These are phyloP conservation scores for Melanchra persicariae DNA, from an alignment of 2,888 invertebrate genomes.

Conservation along the genomic window DNA sequence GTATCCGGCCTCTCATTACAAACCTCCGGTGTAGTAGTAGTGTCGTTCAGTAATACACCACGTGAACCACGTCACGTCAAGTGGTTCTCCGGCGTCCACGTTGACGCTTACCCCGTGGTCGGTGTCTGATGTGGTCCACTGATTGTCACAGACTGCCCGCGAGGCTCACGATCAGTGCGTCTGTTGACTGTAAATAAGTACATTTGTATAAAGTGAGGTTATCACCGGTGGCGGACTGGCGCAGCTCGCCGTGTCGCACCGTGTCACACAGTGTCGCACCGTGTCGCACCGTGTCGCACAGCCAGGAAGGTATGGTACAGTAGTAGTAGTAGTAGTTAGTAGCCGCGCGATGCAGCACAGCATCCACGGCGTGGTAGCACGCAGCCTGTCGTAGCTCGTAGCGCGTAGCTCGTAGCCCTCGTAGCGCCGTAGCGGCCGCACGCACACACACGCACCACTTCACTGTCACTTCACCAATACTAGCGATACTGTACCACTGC, in stretches of 20 bases:
- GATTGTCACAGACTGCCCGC: not conserved
- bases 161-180: not conserved
- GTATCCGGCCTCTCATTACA: conserved; percentile 19
- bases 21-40: not conserved
- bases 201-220: conserved; percentile 17
- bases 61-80: not conserved
- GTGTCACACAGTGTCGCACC: not conserved
- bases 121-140: not conserved
- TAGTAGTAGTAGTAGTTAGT: conserved; percentile 13
- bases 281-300: not conserved
- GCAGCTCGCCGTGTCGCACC: conserved; percentile 2
- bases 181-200: conserved; percentile 27
- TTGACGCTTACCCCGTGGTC: not conserved
- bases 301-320: conserved; percentile 28
- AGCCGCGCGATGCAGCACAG: conserved; percentile 14
- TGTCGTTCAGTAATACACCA: not conserved
- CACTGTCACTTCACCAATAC: conserved; percentile 5
- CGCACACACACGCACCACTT: conserved; percentile 39
- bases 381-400: conserved; percentile 31
- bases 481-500: conserved; percentile 5
- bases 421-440: conserved; percentile 50
- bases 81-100: not conserved
- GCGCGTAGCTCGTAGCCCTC: conserved; percentile 42
- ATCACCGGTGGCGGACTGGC: conserved; percentile 29
- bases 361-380: conserved; percentile 29